Percentiles rank a stretch among this genome's conserved stretches.
Conservation (phyloP, 1,140 invertebrate species). For the Metopolophium dirhodum region DNA sequence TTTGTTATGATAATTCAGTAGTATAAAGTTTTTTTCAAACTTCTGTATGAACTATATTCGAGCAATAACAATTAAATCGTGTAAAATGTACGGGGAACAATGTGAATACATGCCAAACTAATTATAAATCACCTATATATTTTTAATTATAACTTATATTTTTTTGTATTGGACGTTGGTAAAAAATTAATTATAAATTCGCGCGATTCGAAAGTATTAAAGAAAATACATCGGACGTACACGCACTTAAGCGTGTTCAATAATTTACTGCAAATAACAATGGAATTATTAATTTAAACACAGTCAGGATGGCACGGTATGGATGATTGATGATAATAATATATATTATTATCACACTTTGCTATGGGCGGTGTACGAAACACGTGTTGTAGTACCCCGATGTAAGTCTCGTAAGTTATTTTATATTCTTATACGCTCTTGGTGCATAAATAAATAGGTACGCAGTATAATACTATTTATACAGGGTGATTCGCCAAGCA, state of each 20-base stretch:
- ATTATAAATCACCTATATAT: constrained; percentile 31
- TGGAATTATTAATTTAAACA: constrained; percentile 5
- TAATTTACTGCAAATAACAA: constrained; percentile 6
- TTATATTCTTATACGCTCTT: neutral
- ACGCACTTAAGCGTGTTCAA: neutral
- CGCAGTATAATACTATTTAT: neutral
- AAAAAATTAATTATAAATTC: neutral
- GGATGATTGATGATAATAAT: neutral
- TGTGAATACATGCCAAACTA: neutral
- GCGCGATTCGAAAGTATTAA: neutral
- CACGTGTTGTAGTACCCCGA: neutral
- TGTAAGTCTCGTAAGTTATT: constrained; percentile 1
- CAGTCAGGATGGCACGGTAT: neutral
- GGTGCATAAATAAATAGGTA: neutral
- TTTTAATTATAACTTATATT: constrained; percentile 37
- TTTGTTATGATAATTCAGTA: constrained; percentile 29
- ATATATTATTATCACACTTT: neutral
- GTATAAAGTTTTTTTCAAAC: constrained; percentile 10
- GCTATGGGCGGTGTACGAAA: neutral
- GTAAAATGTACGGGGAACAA: neutral
- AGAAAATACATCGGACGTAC: neutral
- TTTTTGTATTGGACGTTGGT: neutral
- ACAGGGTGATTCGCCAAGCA: neutral
- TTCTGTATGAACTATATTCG: constrained; percentile 24
- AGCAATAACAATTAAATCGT: constrained; percentile 20